phyloP scores from a whole-genome alignment of 2,888 invertebrate species.

The Parnassius smintheus region DNA sequence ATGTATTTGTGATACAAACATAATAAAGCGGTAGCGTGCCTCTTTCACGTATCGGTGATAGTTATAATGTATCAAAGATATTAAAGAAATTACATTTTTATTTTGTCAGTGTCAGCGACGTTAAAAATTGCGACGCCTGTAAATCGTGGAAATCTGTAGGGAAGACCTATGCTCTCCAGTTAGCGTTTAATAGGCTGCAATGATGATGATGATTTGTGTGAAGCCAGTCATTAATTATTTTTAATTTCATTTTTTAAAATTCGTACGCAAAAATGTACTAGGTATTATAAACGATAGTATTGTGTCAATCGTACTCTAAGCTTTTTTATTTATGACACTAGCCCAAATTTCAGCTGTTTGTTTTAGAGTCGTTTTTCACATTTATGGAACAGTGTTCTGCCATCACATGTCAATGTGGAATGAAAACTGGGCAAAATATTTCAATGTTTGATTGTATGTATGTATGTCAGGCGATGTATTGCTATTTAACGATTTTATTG shows the following conservation, averaged over 20 bases:
- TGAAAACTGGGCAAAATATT: background rate
- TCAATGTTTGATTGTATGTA: background rate
- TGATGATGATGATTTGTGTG: too few relatives aligned
- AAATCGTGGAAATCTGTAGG: too few relatives aligned
- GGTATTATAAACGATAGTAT: background rate
- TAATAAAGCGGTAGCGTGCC: too few relatives aligned
- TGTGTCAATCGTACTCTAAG: background rate
- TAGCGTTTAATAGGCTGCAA: too few relatives aligned
- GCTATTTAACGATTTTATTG: background rate
- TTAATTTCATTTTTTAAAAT: background rate
- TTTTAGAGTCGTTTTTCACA: background rate
- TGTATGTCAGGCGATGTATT: background rate
- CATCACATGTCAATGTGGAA: background rate
- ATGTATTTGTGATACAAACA: too few relatives aligned
- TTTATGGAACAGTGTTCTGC: conserved; percentile 4
- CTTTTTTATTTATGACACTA: background rate
- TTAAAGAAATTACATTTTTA: background rate
- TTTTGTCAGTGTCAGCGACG: background rate
- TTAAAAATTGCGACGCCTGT: too few relatives aligned
- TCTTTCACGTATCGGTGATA: too few relatives aligned
- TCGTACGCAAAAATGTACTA: background rate
- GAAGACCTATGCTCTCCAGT: too few relatives aligned
- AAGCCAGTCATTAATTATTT: too few relatives aligned
- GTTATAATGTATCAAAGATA: background rate
- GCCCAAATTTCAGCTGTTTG: background rate